Conservation (phyloP, 2,888 invertebrate genomes). For the Calephelis perditalis region DNA sequence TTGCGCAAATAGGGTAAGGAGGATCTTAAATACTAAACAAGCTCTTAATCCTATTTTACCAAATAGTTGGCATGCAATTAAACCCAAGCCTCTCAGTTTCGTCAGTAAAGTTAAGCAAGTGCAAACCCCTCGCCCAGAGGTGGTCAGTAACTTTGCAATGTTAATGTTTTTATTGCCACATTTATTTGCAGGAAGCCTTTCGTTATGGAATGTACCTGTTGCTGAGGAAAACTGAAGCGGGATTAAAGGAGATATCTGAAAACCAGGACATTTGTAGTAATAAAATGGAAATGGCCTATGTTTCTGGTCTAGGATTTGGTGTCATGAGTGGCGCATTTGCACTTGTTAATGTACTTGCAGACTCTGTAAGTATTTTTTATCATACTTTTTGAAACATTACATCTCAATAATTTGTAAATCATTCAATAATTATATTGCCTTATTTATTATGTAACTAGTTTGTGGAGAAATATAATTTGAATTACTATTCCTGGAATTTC, state of each 20-base stretch:
- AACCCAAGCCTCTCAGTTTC: too few relatives aligned
- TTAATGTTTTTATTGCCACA: too few relatives aligned
- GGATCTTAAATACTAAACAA: too few relatives aligned
- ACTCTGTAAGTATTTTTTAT: slow-evolving; percentile 79
- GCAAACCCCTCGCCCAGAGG: too few relatives aligned
- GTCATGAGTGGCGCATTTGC: slow-evolving; percentile 97
- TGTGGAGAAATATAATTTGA: too few relatives aligned
- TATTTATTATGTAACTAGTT: neutral
- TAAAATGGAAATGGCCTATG: slow-evolving; percentile 95
- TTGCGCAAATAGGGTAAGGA: too few relatives aligned
- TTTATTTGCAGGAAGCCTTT: slow-evolving; percentile 87
- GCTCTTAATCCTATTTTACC: too few relatives aligned
- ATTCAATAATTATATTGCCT: neutral
- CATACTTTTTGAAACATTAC: neutral
- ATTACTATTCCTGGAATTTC: too few relatives aligned
- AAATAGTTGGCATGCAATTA: too few relatives aligned
- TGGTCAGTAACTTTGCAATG: too few relatives aligned
- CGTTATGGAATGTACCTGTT: slow-evolving; percentile 88
- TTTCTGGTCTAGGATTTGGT: slow-evolving; percentile 98
- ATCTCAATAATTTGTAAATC: too few relatives aligned
- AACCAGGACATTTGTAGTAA: slow-evolving; percentile 88
- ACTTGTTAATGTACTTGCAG: slow-evolving; percentile 95
- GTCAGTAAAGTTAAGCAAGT: too few relatives aligned
- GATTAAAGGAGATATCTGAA: slow-evolving; percentile 93
- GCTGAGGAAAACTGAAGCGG: slow-evolving; percentile 91